Evolutionary conservation across 2,797 vertebrate species (phyloP), one percentile per base, ranked within the genome.

Genomic region (Rachycentron canadum): DNA sequence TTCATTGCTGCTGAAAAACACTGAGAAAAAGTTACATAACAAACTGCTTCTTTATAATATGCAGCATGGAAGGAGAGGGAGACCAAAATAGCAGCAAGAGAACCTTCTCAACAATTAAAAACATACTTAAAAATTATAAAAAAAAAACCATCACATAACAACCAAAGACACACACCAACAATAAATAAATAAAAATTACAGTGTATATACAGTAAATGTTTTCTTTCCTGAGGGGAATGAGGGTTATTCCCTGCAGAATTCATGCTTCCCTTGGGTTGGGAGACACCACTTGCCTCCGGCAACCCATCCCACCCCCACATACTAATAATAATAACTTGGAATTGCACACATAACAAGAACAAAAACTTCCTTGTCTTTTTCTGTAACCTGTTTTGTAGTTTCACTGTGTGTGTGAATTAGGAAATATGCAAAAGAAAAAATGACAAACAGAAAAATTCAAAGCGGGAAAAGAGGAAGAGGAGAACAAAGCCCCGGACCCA

Each of bases 141-240:
- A 47, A 32, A 32, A 32, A 32, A n/a, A n/a, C n/a, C n/a, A 49
- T 49, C n/a, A 23, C 9, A 3, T 23, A 23, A 49, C 8, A 11
- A 23, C 21, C 21, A 45, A 19, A 19, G 17, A 2, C 7, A n/a
- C 1, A n/a, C 3, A 49, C 5, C 17, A 32, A 45, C 34, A 17
- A 36, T 10, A 36, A 36, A 32, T n/a, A 30, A 45, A 41, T 10
- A 58, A 60, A 34, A 41, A 47, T 32, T 55, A 56, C 41, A 50
- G 55, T 34, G n/a, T n/a, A n/a, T 28, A 34, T 21, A 45, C 61
- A 63, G 45, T n/a, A n/a, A 71, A 67, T 45, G 38, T 67, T 75
- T 70, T 38, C 55, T 43, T 25, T 47, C 30, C 52, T 45, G 9
- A 4, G 6, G 8, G 32, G 19, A 13, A 9, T 47, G 58, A 56